Conservation (phyloP, 2,888 invertebrate genomes). For the Gandaritis pyraliata region DNA sequence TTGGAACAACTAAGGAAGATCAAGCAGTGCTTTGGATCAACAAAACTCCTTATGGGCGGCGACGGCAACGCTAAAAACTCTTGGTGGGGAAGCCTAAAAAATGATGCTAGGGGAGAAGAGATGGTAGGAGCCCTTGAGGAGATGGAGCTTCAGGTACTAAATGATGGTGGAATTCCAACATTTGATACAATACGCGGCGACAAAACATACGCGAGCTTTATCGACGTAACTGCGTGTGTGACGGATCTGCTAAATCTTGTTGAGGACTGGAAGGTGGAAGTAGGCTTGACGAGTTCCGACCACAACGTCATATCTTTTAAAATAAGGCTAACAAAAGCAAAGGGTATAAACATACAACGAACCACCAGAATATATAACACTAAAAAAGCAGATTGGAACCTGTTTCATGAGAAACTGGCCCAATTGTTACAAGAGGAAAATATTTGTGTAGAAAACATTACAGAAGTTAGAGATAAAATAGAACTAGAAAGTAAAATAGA, state of each 20-base stretch:
- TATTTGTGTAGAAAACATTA: too few species aligned
- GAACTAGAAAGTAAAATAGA: background rate
- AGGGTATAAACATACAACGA: background rate
- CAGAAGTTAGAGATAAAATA: too few species aligned
- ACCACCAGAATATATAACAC: background rate
- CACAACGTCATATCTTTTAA: background rate
- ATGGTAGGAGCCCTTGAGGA: background rate
- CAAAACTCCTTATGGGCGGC: too few species aligned
- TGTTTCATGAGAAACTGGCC: background rate
- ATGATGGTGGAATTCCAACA: background rate
- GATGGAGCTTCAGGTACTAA: background rate
- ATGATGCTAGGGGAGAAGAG: background rate
- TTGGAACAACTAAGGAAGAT: background rate
- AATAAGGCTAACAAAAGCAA: background rate
- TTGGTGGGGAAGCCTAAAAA: too few species aligned
- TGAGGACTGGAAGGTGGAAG: too few species aligned
- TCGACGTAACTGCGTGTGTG: background rate
- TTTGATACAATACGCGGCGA: background rate
- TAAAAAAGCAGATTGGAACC: background rate
- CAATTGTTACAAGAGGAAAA: background rate
- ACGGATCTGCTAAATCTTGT: background rate
- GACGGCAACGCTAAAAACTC: too few species aligned
- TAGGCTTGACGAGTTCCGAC: background rate
- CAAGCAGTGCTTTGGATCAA: too few species aligned
- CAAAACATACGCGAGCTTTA: background rate